A percentile compares a stretch with the other conserved stretches of the same genome.
Conservation (phyloP, 92 coral and sea anemone species). For the Bergia sp. region DNA sequence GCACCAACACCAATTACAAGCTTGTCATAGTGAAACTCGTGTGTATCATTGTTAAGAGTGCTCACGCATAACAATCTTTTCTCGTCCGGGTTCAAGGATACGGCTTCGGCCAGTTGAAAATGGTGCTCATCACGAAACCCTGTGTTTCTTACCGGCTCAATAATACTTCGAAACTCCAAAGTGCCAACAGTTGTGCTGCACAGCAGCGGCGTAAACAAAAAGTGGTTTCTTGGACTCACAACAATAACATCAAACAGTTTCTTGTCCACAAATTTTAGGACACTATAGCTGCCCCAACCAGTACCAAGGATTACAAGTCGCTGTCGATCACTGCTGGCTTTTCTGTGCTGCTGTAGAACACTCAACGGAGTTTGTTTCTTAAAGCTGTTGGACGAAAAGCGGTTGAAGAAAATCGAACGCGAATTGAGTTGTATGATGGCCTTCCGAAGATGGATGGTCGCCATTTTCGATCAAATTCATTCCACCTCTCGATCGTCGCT, state of each 20-base stretch:
- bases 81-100: conserved; percentile 61
- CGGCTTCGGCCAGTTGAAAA: conserved; percentile 94
- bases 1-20: conserved; percentile 97
- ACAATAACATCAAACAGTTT: conserved; percentile 93
- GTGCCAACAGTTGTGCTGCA: conserved; percentile 99
- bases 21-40: conserved; percentile 82
- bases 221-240: conserved; percentile 95
- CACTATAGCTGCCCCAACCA: conserved; percentile 99
- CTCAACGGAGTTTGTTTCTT: background rate
- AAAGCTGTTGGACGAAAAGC: background rate
- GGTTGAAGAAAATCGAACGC: background rate
- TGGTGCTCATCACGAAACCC: conserved; percentile 99
- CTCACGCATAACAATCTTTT: conserved; percentile 75
- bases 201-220: conserved; percentile 89
- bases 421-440: background rate
- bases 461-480: background rate
- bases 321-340: conserved; percentile 53
- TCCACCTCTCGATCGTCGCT: too few species aligned
- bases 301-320: conserved; percentile 90
- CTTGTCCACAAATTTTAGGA: conserved; percentile 85
- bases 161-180: conserved; percentile 94
- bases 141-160: conserved; percentile 93
- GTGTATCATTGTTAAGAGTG: conserved; percentile 71
- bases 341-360: conserved; percentile 21
- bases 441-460: background rate